A percentile compares a stretch with the other conserved stretches of the same genome.
Conservation (phyloP, 2,888 invertebrate genomes). For the Philaethria dido region DNA sequence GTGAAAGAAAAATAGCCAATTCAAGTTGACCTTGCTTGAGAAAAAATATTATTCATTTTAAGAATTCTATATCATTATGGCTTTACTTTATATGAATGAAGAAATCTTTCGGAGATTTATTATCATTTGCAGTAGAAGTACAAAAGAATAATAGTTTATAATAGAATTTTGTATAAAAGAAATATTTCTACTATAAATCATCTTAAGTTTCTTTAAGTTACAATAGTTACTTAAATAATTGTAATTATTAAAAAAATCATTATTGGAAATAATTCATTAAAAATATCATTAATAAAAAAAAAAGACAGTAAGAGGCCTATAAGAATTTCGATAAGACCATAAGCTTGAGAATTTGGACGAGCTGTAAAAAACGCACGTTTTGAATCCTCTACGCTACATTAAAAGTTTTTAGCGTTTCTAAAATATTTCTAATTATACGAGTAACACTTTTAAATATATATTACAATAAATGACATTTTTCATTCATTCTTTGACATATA, state of each 20-base stretch:
- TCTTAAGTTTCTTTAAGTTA: not conserved
- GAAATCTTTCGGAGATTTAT: conserved; percentile 16
- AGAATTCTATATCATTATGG: conserved; percentile 29
- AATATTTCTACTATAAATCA: not conserved
- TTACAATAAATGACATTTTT: no score
- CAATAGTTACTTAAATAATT: not conserved
- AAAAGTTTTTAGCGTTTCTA: no score
- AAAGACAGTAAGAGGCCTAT: no score
- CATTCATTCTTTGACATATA: no score
- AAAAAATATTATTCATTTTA: conserved; percentile 15
- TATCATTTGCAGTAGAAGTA: not conserved
- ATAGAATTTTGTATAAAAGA: not conserved
- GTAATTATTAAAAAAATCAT: not conserved
- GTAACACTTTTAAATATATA: no score
- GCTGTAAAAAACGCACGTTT: no score
- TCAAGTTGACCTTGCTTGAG: conserved; percentile 32
- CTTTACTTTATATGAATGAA: conserved; percentile 10
- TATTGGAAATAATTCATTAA: not conserved
- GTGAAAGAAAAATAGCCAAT: conserved; percentile 33
- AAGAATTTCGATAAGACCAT: no score
- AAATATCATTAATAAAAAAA: no score
- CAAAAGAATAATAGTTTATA: not conserved
- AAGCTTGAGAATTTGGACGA: no score
- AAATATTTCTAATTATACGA: no score
- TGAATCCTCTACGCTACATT: no score